Conservation (phyloP, 2,888 invertebrate species). For the Trissonchulus sp. region DNA sequence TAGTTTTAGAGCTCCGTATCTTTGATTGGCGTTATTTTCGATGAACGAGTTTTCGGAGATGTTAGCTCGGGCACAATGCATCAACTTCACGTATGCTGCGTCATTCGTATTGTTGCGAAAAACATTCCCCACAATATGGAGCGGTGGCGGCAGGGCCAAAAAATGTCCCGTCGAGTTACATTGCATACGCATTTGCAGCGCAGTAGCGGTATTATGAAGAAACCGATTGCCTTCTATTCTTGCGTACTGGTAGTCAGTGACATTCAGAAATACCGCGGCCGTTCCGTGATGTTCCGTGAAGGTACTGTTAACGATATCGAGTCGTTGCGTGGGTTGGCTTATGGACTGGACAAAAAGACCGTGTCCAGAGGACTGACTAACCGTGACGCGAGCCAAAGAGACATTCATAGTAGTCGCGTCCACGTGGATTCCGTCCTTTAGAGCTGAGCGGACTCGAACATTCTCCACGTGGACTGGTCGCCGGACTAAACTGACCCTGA, state of each 20-base stretch:
- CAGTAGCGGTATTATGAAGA: slow-evolving; percentile 17
- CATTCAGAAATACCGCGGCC: slow-evolving; percentile 20
- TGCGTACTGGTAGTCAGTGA: slow-evolving; percentile 16
- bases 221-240: slow-evolving; percentile 20
- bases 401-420: background rate
- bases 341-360: slow-evolving; percentile 10
- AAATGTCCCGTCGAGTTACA: slow-evolving; percentile 29
- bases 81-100: slow-evolving; percentile 13
- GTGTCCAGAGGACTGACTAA: slow-evolving; percentile 4
- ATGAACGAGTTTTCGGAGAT: slow-evolving; percentile 23
- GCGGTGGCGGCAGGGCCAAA: background rate
- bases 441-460: background rate
- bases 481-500: background rate
- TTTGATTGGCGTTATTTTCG: slow-evolving; percentile 21
- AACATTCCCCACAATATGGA: slow-evolving; percentile 15
- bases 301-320: background rate
- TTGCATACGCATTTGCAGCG: slow-evolving; percentile 19
- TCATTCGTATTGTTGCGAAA: slow-evolving; percentile 24
- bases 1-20: slow-evolving; percentile 27
- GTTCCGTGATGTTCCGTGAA: slow-evolving; percentile 18
- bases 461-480: slow-evolving; percentile 2
- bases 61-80: slow-evolving; percentile 25
- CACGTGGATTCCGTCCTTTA: slow-evolving; percentile 21
- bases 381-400: background rate
- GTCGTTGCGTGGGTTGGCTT: background rate